phyloP scores from a whole-genome alignment of 2,797 vertebrate species.

The Xerus rutilus region DNA sequence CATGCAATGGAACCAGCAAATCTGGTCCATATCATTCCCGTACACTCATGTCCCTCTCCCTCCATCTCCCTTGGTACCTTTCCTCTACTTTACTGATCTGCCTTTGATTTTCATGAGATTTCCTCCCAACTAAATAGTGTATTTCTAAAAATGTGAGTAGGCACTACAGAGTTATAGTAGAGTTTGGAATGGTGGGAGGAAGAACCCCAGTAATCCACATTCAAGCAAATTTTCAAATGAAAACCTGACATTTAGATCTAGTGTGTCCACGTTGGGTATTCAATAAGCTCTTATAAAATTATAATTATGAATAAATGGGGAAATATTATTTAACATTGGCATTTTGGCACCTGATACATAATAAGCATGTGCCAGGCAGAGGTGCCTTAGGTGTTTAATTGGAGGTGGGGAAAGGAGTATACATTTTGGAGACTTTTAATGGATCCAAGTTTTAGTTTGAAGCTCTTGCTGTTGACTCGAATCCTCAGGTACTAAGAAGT shows the following conservation, averaged over 20 bases:
- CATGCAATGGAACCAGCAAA: too few relatives aligned
- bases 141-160: not conserved
- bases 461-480: fast-evolving
- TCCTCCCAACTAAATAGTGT: too few relatives aligned
- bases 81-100: too few relatives aligned
- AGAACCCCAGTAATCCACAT: fast-evolving
- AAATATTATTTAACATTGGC: fast-evolving
- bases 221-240: not conserved
- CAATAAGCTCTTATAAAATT: not conserved
- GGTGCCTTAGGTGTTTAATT: fast-evolving
- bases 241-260: fast-evolving
- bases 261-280: fast-evolving
- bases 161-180: too few relatives aligned
- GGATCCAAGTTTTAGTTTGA: too few relatives aligned
- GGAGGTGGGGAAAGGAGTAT: fast-evolving
- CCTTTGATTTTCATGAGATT: too few relatives aligned
- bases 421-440: fast-evolving
- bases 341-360: fast-evolving
- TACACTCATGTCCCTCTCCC: too few relatives aligned
- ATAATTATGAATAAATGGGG: fast-evolving
- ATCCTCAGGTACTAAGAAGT: not conserved
- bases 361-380: fast-evolving
- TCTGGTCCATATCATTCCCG: too few relatives aligned
- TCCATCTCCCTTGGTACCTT: too few relatives aligned
- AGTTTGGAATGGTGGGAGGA: too few relatives aligned